These are phyloP conservation scores for Alosa sapidissima DNA, from an alignment of 2,797 vertebrate genomes.

Conservation along the genomic window DNA sequence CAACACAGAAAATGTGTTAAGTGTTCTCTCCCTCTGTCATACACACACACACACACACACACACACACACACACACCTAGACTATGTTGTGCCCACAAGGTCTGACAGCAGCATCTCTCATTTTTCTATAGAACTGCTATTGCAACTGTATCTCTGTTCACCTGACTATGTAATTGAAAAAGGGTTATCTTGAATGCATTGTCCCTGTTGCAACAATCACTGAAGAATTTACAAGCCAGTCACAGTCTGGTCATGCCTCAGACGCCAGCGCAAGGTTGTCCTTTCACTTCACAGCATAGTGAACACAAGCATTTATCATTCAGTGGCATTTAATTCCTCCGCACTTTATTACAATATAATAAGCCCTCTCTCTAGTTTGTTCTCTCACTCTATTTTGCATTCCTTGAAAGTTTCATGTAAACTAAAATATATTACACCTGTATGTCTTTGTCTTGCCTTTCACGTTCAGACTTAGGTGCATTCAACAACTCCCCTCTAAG, in stretches of 20 bases:
- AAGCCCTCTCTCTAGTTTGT: not conserved
- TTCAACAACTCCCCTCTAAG: not conserved
- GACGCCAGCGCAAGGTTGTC: slow-evolving; percentile 13
- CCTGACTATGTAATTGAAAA: slow-evolving; percentile 17
- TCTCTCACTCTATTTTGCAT: not conserved
- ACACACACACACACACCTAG: not conserved
- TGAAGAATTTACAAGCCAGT: slow-evolving; percentile 6
- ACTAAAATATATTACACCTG: not conserved
- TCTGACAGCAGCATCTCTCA: not conserved
- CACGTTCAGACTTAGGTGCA: not conserved
- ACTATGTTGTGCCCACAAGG: not conserved
- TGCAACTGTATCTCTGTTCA: not conserved
- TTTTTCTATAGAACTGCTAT: not conserved
- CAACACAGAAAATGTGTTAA: not conserved
- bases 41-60: not conserved
- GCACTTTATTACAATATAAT: not conserved
- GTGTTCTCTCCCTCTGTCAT: not conserved
- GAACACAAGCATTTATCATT: slow-evolving; percentile 2
- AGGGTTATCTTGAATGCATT: not conserved
- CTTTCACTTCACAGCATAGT: not conserved
- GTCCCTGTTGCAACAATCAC: not conserved
- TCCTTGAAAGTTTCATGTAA: not conserved
- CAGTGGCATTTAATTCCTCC: not conserved
- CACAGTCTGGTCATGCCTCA: not conserved
- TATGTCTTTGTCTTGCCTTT: not conserved